Percentiles rank a stretch among this genome's conserved stretches.
Evolutionary conservation across 2,113 vertebrate species (phyloP).

Genomic region (Oryzias curvinotus): DNA sequence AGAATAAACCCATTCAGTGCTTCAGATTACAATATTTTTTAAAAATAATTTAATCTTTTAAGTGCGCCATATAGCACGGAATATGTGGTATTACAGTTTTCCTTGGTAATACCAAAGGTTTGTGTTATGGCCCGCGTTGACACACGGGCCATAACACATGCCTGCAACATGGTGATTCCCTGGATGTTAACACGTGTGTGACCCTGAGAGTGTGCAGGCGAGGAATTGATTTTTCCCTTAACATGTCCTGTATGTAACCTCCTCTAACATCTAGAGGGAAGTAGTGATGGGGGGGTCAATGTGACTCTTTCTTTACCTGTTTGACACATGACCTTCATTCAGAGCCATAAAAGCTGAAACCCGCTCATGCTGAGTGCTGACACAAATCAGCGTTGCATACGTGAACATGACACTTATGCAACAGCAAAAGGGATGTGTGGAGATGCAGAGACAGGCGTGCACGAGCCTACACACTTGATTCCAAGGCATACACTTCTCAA

Average conservation of each 20-base stretch:
- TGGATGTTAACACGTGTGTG: not conserved
- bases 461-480: not conserved
- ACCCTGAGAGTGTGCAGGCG: not conserved
- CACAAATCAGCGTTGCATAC: not conserved
- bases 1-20: too few relatives aligned
- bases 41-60: too few relatives aligned
- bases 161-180: not conserved
- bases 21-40: too few relatives aligned
- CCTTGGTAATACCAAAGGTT: too few relatives aligned
- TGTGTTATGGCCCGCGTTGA: too few relatives aligned
- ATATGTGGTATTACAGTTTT: not conserved
- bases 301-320: not conserved
- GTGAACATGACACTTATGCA: not conserved
- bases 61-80: too few relatives aligned
- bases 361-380: not conserved
- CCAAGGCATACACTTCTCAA: slow-evolving; percentile 22
- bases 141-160: not conserved
- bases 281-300: not conserved
- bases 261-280: not conserved
- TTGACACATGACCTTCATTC: not conserved
- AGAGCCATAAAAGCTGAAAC: not conserved
- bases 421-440: not conserved
- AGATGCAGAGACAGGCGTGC: not conserved
- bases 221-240: not conserved
- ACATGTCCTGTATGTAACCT: not conserved